Evolutionary conservation across 2,888 invertebrate species (phyloP), one percentile per base, ranked within the genome.

Genomic region (Augiades crinisus): DNA sequence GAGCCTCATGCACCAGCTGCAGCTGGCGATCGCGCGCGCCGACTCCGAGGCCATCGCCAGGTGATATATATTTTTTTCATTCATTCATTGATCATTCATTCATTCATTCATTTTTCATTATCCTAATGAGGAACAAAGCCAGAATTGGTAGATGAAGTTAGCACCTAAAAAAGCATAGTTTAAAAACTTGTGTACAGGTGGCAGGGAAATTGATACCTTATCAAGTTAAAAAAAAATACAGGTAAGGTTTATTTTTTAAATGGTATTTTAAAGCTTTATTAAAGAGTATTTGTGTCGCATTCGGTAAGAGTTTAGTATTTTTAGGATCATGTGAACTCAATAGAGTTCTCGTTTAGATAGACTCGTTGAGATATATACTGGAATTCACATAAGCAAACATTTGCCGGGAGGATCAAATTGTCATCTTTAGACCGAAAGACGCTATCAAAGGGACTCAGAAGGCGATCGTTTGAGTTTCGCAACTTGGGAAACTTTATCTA

Each of bases 21-120:
- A 98, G 84, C 90, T 98, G 53, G 96, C 98, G 6, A 92, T 97
- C 49, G 96, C 97, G 0, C 91, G 97, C 54, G 98, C 96, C 0
- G 98, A 99, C 85, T 95, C 96, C 0, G 98, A 99, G 82, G 96
- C 98, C n/a, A 90, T 98, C 59, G 97, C 98, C 2, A 92, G 95
- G 90, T 89, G n/a, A n/a, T n/a, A n/a, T n/a, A n/a, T n/a, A n/a
- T n/a, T n/a, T n/a, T n/a, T n/a, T n/a, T n/a, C n/a, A n/a, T n/a
- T n/a, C n/a, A n/a, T n/a, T n/a, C n/a, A n/a, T n/a, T n/a, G n/a
- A n/a, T n/a, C n/a, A n/a, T n/a, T n/a, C n/a, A n/a, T n/a, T n/a
- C n/a, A n/a, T n/a, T n/a, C n/a, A n/a, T n/a, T n/a, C n/a, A n/a
- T n/a, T n/a, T n/a, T n/a, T n/a, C n/a, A n/a, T n/a, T n/a, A n/a